A percentile compares a stretch with the other conserved stretches of the same genome.
Evolutionary conservation across 2,113 vertebrate genomes (phyloP).

Genomic region (Talpa occidentalis): DNA sequence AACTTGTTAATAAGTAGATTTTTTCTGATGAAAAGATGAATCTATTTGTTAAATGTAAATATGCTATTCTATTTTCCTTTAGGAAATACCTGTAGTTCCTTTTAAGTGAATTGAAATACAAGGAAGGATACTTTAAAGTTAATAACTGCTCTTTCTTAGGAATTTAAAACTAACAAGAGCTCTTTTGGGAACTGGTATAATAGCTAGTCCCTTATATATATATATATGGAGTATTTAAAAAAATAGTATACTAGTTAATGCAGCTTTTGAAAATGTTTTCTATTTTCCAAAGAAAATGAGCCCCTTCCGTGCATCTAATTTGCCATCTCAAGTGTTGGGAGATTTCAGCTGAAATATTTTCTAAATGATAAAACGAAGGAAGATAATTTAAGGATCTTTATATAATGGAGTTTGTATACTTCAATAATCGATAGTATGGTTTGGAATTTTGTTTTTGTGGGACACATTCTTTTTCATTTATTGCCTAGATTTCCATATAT

Average conservation of each 20-base stretch:
- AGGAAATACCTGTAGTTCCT: not conserved
- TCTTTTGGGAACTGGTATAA: not conserved
- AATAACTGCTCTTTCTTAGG: not conserved
- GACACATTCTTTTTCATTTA: not conserved
- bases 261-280: not conserved
- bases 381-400: not conserved
- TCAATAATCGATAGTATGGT: not conserved
- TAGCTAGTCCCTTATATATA: not conserved
- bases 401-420: not conserved
- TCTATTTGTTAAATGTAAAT: not conserved
- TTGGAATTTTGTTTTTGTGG: not conserved
- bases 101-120: conserved; percentile 30
- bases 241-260: not conserved
- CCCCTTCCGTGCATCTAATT: not conserved
- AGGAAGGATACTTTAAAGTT: not conserved
- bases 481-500: not conserved
- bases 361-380: conserved; percentile 33
- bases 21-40: conserved; percentile 17
- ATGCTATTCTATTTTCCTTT: conserved; percentile 1
- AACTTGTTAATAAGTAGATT: not conserved
- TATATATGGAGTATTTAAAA: not conserved
- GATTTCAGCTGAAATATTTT: not conserved
- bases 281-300: not conserved
- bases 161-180: conserved; percentile 5
- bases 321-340: not conserved